Evolutionary conservation across 1,140 invertebrate genomes (phyloP), one percentile per base, ranked within the genome.

Genomic region (Telenomus remus): DNA sequence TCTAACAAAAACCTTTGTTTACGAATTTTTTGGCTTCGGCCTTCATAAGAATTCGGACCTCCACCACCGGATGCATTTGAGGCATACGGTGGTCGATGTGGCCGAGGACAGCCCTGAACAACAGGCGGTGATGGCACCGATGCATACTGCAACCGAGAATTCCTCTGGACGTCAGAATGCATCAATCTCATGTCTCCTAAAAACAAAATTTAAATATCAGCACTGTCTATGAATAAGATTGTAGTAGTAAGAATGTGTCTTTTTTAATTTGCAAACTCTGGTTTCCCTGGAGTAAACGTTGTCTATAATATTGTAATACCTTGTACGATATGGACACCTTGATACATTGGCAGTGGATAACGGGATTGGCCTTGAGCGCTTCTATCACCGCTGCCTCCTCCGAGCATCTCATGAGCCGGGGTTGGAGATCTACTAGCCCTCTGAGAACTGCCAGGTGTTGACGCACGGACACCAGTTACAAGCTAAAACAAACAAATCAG

Each of bases 341-440:
- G 86, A 81, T 87, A 87, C 83, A 88, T 84, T 87, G 86, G 85
- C 83, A 88, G 82, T 85, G 86, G 86, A 79, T 87, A 88, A 76
- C 84, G 85, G 73, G 84, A 72, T 74, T 84, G 84, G 56, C 81
- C 60, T 82, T 87, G 86, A 81, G 81, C 79, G 79, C 59, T 86
- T 84, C 85, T 82, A 65, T 87, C 86, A 53, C 81, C 82, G 54
- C 73, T 84, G 53, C 81, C 79, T 53, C 75, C 74, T 71, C 81
- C 83, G 42, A 85, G 83, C 64, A 86, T 61, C 42, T 87, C 85
- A 42, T 87, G 84, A 35, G 83, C 86, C 8, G 86, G 85, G 37
- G 85, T 87, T 6, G 85, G 85, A 27, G 87, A 87, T 69, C 85
- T 84, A 60, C 85, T 88, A 6, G 85, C 80, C 77, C 85, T 80